A percentile compares a stretch with the other conserved stretches of the same genome.
Conservation (phyloP, 2,888 invertebrate genomes). For the Ischnus inquisitorius region DNA sequence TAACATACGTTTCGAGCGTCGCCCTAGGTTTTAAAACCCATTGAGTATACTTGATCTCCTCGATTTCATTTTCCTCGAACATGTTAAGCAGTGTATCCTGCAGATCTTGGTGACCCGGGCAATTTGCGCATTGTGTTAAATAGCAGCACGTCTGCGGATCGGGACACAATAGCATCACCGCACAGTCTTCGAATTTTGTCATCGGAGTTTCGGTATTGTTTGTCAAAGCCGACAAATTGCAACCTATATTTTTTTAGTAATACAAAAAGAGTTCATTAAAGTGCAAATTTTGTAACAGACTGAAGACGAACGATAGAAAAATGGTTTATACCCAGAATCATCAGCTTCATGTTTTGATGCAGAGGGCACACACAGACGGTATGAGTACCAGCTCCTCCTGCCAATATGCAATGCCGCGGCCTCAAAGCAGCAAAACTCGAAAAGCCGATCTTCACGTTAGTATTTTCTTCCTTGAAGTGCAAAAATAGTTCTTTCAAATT, state of each 20-base stretch:
- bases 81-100: no score
- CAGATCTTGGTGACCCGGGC: no score
- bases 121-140: no score
- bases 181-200: slow-evolving; percentile 45
- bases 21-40: slow-evolving; percentile 43
- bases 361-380: slow-evolving; percentile 55
- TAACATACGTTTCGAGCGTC: slow-evolving; percentile 46
- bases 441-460: slow-evolving; percentile 44
- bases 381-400: slow-evolving; percentile 45
- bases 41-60: no score
- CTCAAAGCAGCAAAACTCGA: slow-evolving; percentile 48
- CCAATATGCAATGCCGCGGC: slow-evolving; percentile 18
- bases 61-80: no score
- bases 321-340: slow-evolving; percentile 6
- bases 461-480: slow-evolving; percentile 19
- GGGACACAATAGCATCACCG: not conserved
- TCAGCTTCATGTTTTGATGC: slow-evolving; percentile 32
- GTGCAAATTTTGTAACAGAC: not conserved
- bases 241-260: slow-evolving; percentile 8
- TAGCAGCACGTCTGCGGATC: slow-evolving; percentile 3
- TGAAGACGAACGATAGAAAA: not conserved
- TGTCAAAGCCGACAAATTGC: not conserved
- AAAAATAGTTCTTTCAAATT: slow-evolving; percentile 35
- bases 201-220: slow-evolving; percentile 4
- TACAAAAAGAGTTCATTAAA: not conserved